Percentiles rank a stretch among this genome's conserved stretches.
Evolutionary conservation across 2,113 vertebrate species (phyloP).

Genomic region (Caloenas nicobarica): DNA sequence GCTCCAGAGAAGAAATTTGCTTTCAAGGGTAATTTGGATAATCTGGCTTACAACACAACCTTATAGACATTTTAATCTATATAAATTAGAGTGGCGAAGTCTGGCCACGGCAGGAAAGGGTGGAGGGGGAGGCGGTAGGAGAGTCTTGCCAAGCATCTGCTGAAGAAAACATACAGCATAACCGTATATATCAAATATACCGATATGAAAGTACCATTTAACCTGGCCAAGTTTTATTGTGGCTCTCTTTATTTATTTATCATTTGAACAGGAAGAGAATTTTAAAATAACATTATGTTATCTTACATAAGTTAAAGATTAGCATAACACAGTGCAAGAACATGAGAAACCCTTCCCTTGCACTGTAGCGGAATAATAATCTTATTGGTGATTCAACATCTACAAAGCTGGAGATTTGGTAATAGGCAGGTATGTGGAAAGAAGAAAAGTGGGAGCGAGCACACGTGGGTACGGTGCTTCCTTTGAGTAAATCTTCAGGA

Average conservation of each 20-base stretch:
- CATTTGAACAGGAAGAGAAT: not conserved
- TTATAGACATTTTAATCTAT: not conserved
- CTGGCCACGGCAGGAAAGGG: not conserved
- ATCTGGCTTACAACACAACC: not conserved
- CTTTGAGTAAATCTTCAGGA: not conserved
- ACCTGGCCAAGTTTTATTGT: not conserved
- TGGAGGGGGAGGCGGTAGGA: not conserved
- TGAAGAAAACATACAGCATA: not conserved
- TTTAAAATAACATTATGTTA: not conserved
- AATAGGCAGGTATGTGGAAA: not conserved
- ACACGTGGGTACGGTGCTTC: not conserved
- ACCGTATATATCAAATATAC: not conserved
- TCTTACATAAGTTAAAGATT: not conserved
- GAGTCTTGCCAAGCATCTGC: not conserved
- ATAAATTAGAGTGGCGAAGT: not conserved
- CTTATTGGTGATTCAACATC: not conserved
- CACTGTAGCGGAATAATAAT: not conserved
- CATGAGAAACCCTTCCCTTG: not conserved
- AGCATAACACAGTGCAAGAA: not conserved
- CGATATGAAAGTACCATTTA: not conserved
- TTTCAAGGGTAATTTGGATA: not conserved
- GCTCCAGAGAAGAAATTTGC: not conserved
- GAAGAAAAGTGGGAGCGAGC: not conserved
- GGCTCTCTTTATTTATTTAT: not conserved
- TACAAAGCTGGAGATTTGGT: not conserved